phyloP scores from a whole-genome alignment of 1,140 invertebrate genomes.

The Augochlora pura region DNA sequence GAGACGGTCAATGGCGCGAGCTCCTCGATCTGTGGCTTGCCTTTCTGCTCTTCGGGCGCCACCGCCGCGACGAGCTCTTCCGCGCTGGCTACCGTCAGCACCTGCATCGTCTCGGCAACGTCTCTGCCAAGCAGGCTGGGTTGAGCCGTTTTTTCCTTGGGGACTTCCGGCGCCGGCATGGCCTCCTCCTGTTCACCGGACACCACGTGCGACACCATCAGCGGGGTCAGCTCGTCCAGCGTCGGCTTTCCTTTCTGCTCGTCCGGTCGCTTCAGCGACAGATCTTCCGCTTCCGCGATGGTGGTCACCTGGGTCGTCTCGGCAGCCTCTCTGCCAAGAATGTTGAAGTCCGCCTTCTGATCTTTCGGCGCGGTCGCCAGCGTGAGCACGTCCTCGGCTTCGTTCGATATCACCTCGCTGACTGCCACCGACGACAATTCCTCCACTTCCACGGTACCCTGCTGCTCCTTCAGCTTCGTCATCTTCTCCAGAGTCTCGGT shows the following conservation, averaged over 20 bases:
- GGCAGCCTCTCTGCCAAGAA: slow-evolving; percentile 69
- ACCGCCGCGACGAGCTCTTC: slow-evolving; percentile 56
- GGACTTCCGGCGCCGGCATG: slow-evolving; percentile 46
- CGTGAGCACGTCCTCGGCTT: slow-evolving; percentile 63
- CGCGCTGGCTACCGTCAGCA: slow-evolving; percentile 61
- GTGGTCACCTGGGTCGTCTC: slow-evolving; percentile 69
- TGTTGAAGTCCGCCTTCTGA: slow-evolving; percentile 62
- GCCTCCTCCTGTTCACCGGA: slow-evolving; percentile 53
- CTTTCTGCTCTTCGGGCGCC: slow-evolving; percentile 61
- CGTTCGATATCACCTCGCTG: slow-evolving; percentile 63
- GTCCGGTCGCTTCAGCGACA: slow-evolving; percentile 41
- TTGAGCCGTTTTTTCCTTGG: slow-evolving; percentile 58
- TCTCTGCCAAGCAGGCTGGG: slow-evolving; percentile 62
- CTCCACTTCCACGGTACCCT: slow-evolving; percentile 61
- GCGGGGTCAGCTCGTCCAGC: slow-evolving; percentile 59
- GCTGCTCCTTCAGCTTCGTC: slow-evolving; percentile 58
- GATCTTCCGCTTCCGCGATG: slow-evolving; percentile 13
- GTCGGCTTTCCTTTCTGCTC: slow-evolving; percentile 58
- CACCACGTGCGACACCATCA: slow-evolving; percentile 60
- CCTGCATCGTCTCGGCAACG: slow-evolving; percentile 64
- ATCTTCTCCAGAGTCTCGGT: slow-evolving; percentile 56
- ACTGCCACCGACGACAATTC: slow-evolving; percentile 65
- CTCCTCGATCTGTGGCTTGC: slow-evolving; percentile 55
- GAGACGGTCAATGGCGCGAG: slow-evolving; percentile 60
- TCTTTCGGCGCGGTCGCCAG: slow-evolving; percentile 55